Evolutionary conservation across 1,140 invertebrate species (phyloP).

Genomic region (Sitophilus oryzae): DNA sequence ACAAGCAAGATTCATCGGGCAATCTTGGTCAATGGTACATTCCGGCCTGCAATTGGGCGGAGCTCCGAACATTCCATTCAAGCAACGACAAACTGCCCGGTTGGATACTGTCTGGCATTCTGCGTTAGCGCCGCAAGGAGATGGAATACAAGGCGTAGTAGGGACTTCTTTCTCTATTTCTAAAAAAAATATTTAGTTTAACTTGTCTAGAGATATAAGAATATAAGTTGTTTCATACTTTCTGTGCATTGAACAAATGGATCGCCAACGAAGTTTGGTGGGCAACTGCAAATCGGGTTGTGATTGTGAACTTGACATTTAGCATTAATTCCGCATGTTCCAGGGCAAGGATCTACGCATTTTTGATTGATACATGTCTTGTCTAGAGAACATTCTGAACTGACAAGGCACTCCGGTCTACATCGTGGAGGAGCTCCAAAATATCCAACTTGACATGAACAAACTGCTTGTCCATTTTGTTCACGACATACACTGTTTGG

Average conservation of each 20-base stretch:
- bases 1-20: slow-evolving; percentile 70
- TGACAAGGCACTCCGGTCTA: slow-evolving; percentile 72
- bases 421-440: slow-evolving; percentile 70
- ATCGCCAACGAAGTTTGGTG: slow-evolving; percentile 68
- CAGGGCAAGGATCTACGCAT: slow-evolving; percentile 74
- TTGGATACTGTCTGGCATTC: slow-evolving; percentile 64
- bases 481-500: slow-evolving; percentile 72
- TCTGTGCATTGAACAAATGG: slow-evolving; percentile 73
- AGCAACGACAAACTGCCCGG: slow-evolving; percentile 69
- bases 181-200: slow-evolving; percentile 3
- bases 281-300: slow-evolving; percentile 79
- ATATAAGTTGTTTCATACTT: slow-evolving; percentile 47
- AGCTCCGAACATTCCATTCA: slow-evolving; percentile 73
- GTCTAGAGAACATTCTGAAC: slow-evolving; percentile 65
- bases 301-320: slow-evolving; percentile 75
- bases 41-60: slow-evolving; percentile 73
- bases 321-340: slow-evolving; percentile 72
- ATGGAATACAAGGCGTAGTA: slow-evolving; percentile 66
- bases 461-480: slow-evolving; percentile 63
- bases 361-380: slow-evolving; percentile 74
- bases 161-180: slow-evolving; percentile 21
- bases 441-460: slow-evolving; percentile 70
- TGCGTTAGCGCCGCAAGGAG: slow-evolving; percentile 77
- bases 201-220: not conserved
- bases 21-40: slow-evolving; percentile 74